phyloP scores from a whole-genome alignment of 2,113 vertebrate species.

The Vireo altiloquus region DNA sequence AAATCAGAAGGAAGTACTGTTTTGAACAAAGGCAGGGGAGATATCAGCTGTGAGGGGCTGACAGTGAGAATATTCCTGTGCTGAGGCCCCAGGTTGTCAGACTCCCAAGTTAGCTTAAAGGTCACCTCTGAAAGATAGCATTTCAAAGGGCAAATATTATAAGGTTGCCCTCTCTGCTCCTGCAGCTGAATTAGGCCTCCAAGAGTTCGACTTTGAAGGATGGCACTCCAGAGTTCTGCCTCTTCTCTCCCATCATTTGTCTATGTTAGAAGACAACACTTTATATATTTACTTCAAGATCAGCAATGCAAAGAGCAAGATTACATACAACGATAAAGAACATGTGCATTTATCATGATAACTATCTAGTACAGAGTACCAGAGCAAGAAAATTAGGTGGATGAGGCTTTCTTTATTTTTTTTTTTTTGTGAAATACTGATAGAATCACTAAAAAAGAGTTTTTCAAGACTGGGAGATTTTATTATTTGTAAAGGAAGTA shows the following conservation, averaged over 20 bases:
- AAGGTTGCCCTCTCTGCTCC: conserved; percentile 42
- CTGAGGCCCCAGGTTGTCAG: conserved; percentile 14
- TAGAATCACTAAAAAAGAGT: neutral
- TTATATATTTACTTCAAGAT: conserved; percentile 24
- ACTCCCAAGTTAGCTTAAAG: conserved; percentile 57
- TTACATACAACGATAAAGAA: neutral
- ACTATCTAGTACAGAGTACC: neutral
- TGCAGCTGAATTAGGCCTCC: conserved; percentile 34
- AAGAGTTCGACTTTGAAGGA: conserved; percentile 45
- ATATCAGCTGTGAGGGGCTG: neutral
- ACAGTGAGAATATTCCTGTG: neutral
- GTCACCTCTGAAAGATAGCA: conserved; percentile 36
- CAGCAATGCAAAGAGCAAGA: conserved; percentile 44
- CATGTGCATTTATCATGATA: conserved; percentile 14
- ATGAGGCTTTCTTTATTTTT: neutral
- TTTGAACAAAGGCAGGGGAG: neutral
- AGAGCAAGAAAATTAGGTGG: neutral
- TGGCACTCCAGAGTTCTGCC: neutral
- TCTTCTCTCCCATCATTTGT: conserved; percentile 33
- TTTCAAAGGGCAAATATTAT: conserved; percentile 49
- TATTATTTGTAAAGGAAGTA: neutral
- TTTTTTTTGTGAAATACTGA: neutral
- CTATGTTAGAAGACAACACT: conserved; percentile 33
- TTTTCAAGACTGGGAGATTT: neutral
- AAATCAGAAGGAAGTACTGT: neutral